Evolutionary conservation across 2,797 vertebrate species (phyloP).

Genomic region (Cuniculus paca): DNA sequence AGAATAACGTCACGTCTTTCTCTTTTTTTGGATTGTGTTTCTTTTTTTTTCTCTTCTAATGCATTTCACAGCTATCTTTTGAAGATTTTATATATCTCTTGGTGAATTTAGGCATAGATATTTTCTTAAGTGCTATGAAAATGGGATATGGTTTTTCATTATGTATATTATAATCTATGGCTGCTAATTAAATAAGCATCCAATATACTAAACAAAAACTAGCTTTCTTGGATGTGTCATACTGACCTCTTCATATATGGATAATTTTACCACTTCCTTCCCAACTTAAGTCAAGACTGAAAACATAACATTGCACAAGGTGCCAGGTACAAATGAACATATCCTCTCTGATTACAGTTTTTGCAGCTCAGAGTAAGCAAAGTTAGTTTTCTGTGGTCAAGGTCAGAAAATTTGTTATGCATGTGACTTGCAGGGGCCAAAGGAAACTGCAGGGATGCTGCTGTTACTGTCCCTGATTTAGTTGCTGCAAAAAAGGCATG

Average conservation of each 20-base stretch:
- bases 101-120: background rate
- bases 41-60: background rate
- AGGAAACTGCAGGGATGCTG: background rate
- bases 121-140: slow-evolving; percentile 17
- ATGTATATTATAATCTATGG: background rate
- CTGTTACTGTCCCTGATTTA: background rate
- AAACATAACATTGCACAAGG: background rate
- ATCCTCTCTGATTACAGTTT: background rate
- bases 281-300: background rate
- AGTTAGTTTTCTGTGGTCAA: background rate
- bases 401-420: fast-evolving
- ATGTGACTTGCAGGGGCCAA: background rate
- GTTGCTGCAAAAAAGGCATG: background rate
- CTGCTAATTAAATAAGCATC: background rate
- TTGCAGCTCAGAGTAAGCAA: background rate
- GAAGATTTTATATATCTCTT: background rate
- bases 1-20: background rate
- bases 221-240: background rate
- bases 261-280: background rate
- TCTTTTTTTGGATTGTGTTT: background rate
- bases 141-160: background rate
- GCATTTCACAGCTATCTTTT: background rate
- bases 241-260: background rate
- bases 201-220: background rate
- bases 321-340: too few relatives aligned